A percentile compares a stretch with the other conserved stretches of the same genome.
phyloP scores from a whole-genome alignment of 2,797 vertebrate genomes.

The Notolabrus celidotus region DNA sequence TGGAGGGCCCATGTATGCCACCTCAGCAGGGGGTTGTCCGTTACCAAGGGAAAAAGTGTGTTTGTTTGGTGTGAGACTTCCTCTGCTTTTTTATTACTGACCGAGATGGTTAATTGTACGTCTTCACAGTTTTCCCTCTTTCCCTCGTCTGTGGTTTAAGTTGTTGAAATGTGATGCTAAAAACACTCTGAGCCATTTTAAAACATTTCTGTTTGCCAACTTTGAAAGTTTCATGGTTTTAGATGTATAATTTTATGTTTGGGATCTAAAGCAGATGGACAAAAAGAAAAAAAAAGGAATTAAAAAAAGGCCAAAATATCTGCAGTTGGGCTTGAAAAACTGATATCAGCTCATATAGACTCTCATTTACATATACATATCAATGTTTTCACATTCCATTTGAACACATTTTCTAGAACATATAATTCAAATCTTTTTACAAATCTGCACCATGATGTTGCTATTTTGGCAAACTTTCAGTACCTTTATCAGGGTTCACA shows the following conservation, averaged over 20 bases:
- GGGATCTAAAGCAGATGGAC: constrained; percentile 10
- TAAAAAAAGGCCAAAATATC: background rate
- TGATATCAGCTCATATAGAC: background rate
- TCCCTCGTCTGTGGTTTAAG: constrained; percentile 1
- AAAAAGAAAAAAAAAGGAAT: background rate
- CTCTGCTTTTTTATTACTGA: constrained; percentile 62
- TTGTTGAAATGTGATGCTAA: constrained; percentile 23
- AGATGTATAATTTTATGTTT: background rate
- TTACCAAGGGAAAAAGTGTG: constrained; percentile 70
- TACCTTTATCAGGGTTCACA: no score
- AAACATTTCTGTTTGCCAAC: constrained; percentile 4
- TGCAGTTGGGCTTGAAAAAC: no score
- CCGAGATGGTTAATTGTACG: constrained; percentile 71
- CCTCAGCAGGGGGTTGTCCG: constrained; percentile 55
- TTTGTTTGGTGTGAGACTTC: constrained; percentile 75
- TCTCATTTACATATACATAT: no score
- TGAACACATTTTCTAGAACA: no score
- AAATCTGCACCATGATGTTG: no score
- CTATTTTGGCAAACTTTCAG: no score
- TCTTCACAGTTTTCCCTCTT: constrained; percentile 57
- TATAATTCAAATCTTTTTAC: no score
- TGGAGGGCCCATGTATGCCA: constrained; percentile 35
- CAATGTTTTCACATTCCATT: no score
- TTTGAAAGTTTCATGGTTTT: background rate
- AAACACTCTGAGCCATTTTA: background rate